Base-by-base conservation (phyloP, 2,113 vertebrate genomes). In the Ascaphus truei region DNA sequence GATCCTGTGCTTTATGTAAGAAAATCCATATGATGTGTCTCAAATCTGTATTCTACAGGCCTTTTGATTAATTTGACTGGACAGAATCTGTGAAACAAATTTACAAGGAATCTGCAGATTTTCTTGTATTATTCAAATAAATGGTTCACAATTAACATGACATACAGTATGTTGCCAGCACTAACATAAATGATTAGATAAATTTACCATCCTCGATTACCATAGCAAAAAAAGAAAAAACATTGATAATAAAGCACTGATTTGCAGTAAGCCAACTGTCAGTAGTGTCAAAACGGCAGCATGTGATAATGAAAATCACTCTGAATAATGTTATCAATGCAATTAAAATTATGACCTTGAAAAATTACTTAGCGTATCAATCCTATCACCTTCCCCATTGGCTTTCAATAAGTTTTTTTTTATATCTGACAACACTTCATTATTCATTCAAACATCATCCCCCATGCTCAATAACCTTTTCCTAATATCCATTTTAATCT, bases 31-130 rank as follows among this genome's bases (percentile, higher is more conserved):
- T 52, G 31, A 60, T 16, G 33, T 43, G 56, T 34, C 29, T 59
- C 9, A 20, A 45, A 36, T 59, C 47, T 15, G 52, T 47, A 57
- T 67, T 74, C 66, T 82, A 58, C 77, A 76, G 27, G 45, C 53
- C 76, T 81, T 72, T 73, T 78, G 66, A 72, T 80, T 83, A 74
- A 83, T 76, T 79, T 75, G 66, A 75, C 77, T 79, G 78, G 74
- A 68, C 65, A 75, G 75, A 63, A 76, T 77, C 72, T 68, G 69
- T 77, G 57, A 51, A 83, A 73, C 58, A 74, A 84, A 75, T 73
- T 79, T 76, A 75, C 61, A 80, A 80, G 63, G 76, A 71, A 73
- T 80, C 80, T 59, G 31, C 69, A 83, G 52, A 69, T 61, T 72
- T 72, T 22, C 56, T 80, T 56, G 68, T 71, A 77, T 73, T 77